A percentile compares a stretch with the other conserved stretches of the same genome.
These are phyloP conservation scores for Archocentrus centrarchus DNA, from an alignment of 2,113 vertebrate genomes.

Conservation along the genomic window DNA sequence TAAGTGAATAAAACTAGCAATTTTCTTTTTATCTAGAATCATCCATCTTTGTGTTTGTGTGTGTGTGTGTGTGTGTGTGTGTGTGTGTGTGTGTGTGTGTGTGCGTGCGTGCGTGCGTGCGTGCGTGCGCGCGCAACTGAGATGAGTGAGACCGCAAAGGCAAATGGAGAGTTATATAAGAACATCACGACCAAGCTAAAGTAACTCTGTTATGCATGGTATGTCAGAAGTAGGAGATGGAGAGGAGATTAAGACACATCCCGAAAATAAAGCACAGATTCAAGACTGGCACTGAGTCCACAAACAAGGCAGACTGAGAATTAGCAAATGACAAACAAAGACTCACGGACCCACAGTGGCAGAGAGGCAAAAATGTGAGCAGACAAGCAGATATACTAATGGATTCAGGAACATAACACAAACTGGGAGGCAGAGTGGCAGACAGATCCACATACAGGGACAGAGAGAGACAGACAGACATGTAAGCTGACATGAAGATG, in stretches of 20 bases:
- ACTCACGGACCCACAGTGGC: not conserved
- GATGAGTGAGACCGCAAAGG: slow-evolving; percentile 36
- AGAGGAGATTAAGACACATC: slow-evolving; percentile 27
- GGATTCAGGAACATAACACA: not conserved
- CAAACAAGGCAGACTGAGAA: slow-evolving; percentile 24
- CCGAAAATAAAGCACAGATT: slow-evolving; percentile 17
- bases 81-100: not conserved
- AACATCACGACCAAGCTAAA: slow-evolving; percentile 45
- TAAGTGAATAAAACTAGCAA: not conserved
- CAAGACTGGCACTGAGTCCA: slow-evolving; percentile 11
- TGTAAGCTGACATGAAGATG: slow-evolving; percentile 29
- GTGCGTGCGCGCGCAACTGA: not conserved
- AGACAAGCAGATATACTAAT: not conserved
- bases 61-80: not conserved
- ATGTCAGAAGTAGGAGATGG: slow-evolving; percentile 40
- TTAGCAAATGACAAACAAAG: slow-evolving; percentile 9
- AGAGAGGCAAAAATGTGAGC: not conserved
- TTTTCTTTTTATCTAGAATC: slow-evolving; percentile 19
- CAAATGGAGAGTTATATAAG: slow-evolving; percentile 64
- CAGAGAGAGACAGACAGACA: slow-evolving; percentile 17
- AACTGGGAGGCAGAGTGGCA: not conserved
- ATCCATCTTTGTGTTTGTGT: not conserved
- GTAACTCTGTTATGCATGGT: slow-evolving; percentile 41
- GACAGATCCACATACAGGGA: not conserved
- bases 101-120: not conserved